Evolutionary conservation across 2,113 vertebrate species (phyloP).

Genomic region (Nycticebus coucang): DNA sequence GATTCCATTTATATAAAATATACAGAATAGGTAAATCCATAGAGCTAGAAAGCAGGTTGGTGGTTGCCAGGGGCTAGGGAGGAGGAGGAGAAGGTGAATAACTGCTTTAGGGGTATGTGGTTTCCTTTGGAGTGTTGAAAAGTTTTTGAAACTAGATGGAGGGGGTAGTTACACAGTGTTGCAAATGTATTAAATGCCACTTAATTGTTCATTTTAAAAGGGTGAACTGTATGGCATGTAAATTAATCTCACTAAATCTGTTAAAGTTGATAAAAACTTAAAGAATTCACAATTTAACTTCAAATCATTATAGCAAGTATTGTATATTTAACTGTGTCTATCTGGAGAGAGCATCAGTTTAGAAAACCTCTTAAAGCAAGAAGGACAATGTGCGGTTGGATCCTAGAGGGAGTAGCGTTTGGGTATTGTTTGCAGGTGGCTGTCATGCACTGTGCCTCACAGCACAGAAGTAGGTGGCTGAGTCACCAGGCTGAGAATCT

Average conservation of each 20-base stretch:
- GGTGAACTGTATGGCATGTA: not conserved
- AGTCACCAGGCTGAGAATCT: not conserved
- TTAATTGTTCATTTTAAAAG: not conserved
- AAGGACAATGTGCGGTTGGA: not conserved
- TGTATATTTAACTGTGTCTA: not conserved
- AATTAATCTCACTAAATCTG: not conserved
- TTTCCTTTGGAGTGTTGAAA: not conserved
- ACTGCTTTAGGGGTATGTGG: not conserved
- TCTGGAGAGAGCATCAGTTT: not conserved
- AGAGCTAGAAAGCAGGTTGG: not conserved
- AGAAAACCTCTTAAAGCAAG: not conserved
- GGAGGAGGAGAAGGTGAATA: not conserved
- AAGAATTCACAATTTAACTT: not conserved
- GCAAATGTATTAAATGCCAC: not conserved
- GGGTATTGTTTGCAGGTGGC: not conserved
- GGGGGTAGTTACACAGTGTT: not conserved
- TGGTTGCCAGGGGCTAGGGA: not conserved
- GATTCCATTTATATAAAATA: not conserved
- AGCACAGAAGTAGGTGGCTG: constrained; percentile 20
- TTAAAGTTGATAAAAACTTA: not conserved
- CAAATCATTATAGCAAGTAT: not conserved
- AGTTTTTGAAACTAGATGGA: not conserved
- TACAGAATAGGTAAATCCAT: not conserved
- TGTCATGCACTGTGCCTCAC: not conserved
- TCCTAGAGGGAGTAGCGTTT: not conserved